Base-by-base conservation (phyloP, 2,888 invertebrate genomes). In the Drosophila borborema region DNA sequence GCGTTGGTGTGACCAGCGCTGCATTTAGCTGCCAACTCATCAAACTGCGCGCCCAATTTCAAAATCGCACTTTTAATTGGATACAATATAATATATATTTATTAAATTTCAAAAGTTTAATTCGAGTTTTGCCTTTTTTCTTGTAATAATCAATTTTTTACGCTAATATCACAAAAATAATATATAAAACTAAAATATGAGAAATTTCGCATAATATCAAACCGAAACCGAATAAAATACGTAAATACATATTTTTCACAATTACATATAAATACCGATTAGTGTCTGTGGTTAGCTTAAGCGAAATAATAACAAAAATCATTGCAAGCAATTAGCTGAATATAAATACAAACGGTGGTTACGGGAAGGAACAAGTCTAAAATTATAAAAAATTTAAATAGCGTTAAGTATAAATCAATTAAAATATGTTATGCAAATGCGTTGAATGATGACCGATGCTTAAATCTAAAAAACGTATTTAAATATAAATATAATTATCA, bases 81-180 rank as follows among this genome's bases (percentile, higher is more conserved):
- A 62, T 77, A 77, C 74, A 81, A 70, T 80, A 81, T 74, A 78
- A 73, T 82, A 82, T 58, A 45, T 86, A 82, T 89, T 86, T 80
- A 85, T 79, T 88, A 70, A 88, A 72, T 82, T 86, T 90, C 79
- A 86, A 86, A 86, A 86, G 77, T 76, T 83, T 86, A 76, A 86
- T 86, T 90, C 81, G 80, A 90, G 72, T 75, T 82, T 84, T 79
- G 71, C 74, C 74, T 71, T 83, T 79, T 81, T 73, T 84, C 69
- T 82, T 89, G 84, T 75, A 72, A 49, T 84, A 72, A 46, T 84
- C 82, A 72, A 75, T 80, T 86, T 83, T 80, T 88, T 90, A 91
- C 74, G 86, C 91, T 91, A 90, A 90, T 90, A 90, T 90, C 90
- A 91, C 91, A 89, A 86, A 83, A 88, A 89, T 84, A 91, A 91